Conservation (phyloP, 1,140 invertebrate genomes). For the Yoshiicerus persimilis region DNA sequence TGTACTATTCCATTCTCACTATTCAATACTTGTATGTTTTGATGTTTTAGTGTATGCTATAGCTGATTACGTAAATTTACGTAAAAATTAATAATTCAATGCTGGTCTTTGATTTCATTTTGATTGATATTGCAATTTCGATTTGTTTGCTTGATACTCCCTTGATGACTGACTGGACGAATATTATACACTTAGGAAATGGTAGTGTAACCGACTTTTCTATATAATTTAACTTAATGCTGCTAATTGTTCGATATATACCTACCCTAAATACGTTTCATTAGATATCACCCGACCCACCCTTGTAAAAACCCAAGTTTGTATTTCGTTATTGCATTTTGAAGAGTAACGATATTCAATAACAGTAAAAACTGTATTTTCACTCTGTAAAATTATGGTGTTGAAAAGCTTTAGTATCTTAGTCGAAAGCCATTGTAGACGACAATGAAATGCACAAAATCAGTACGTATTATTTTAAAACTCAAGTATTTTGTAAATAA, state of each 20-base stretch:
- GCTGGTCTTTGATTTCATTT: not conserved
- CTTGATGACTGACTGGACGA: not conserved
- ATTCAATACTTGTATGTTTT: not conserved
- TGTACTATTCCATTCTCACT: not conserved
- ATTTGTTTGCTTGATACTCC: not conserved
- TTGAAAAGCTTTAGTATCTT: not conserved
- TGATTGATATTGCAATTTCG: not conserved
- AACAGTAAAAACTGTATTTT: no score
- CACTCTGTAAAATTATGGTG: not conserved
- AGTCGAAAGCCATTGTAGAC: not conserved
- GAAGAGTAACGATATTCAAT: no score
- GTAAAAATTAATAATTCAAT: not conserved
- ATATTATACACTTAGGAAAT: not conserved
- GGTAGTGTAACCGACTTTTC: no score
- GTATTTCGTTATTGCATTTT: no score
- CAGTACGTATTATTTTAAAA: not conserved
- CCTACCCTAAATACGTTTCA: no score
- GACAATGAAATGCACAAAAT: not conserved
- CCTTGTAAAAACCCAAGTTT: no score
- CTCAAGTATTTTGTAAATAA: not conserved
- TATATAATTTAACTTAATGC: not conserved
- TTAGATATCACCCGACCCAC: no score
- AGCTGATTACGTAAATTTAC: not conserved
- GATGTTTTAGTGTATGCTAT: not conserved
- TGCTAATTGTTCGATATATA: not conserved